Conservation (phyloP, 2,888 invertebrate species). For the Drosophila neoperkinsi region DNA sequence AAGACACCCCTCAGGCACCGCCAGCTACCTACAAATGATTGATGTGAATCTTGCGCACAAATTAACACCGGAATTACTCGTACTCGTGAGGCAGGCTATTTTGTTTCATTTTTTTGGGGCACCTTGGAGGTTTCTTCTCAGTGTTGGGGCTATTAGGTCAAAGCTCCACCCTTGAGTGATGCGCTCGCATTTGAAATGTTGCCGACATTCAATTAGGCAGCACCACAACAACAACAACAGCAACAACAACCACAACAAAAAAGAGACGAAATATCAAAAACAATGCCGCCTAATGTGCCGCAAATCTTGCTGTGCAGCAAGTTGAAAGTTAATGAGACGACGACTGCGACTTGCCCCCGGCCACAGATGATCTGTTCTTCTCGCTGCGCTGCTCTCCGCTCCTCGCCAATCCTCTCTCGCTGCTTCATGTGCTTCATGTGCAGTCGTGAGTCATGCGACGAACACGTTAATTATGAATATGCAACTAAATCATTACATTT, state of each 20-base stretch:
- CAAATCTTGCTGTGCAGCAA: constrained; percentile 34
- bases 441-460: constrained; percentile 47
- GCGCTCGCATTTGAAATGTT: constrained; percentile 67
- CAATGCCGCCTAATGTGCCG: constrained; percentile 60
- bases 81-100: constrained; percentile 32
- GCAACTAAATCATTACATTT: constrained; percentile 83
- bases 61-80: constrained; percentile 84
- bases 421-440: not conserved
- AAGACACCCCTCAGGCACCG: constrained; percentile 20
- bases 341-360: constrained; percentile 57
- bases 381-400: not conserved
- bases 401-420: not conserved
- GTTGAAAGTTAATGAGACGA: constrained; percentile 74
- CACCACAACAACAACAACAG: not conserved
- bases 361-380: constrained; percentile 25
- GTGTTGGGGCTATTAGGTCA: constrained; percentile 52
- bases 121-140: not conserved
- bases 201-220: constrained; percentile 78
- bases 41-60: constrained; percentile 77
- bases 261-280: constrained; percentile 40
- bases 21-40: constrained; percentile 69
- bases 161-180: constrained; percentile 56
- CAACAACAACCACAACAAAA: constrained; percentile 1
- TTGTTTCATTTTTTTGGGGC: not conserved
- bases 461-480: constrained; percentile 81